Percentiles rank a stretch among this genome's conserved stretches.
Conservation (phyloP, 2,888 invertebrate genomes). For the Tachina lurida region DNA sequence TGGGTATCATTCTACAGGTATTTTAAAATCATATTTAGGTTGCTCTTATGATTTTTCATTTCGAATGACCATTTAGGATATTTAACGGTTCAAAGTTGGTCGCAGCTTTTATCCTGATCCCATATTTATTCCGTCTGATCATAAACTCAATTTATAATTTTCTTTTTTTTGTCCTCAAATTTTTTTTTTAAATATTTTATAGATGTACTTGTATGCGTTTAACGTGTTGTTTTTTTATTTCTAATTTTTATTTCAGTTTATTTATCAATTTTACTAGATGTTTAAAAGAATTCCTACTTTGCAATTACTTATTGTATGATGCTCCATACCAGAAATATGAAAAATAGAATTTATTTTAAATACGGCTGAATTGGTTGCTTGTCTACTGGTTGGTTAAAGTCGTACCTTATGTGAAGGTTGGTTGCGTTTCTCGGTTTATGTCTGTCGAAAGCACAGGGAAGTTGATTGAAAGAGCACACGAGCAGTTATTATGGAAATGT, state of each 20-base stretch:
- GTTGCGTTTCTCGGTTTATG: slow-evolving; percentile 48
- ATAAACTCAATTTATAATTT: no score
- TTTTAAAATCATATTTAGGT: no score
- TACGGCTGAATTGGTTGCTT: slow-evolving; percentile 42
- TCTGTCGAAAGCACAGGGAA: slow-evolving; percentile 1
- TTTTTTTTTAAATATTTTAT: slow-evolving; percentile 24
- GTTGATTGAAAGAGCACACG: slow-evolving; percentile 17
- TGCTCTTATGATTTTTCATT: no score
- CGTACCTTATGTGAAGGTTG: slow-evolving; percentile 48
- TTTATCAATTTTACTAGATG: slow-evolving; percentile 48
- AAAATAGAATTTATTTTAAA: slow-evolving; percentile 31
- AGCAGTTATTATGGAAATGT: slow-evolving; percentile 49
- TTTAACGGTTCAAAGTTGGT: neutral
- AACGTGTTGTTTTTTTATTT: neutral
- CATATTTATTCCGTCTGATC: no score
- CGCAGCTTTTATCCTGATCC: no score
- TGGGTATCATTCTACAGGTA: no score
- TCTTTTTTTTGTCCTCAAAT: neutral
- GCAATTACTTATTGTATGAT: slow-evolving; percentile 19
- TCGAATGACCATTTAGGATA: no score
- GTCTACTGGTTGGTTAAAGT: slow-evolving; percentile 45
- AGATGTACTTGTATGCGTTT: neutral
- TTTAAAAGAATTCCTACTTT: slow-evolving; percentile 46
- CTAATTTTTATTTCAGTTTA: slow-evolving; percentile 38
- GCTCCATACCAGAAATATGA: slow-evolving; percentile 1